A percentile compares a stretch with the other conserved stretches of the same genome.
These are phyloP conservation scores for Bunonema sp. DNA, from an alignment of 2,888 invertebrate genomes.

Conservation along the genomic window DNA sequence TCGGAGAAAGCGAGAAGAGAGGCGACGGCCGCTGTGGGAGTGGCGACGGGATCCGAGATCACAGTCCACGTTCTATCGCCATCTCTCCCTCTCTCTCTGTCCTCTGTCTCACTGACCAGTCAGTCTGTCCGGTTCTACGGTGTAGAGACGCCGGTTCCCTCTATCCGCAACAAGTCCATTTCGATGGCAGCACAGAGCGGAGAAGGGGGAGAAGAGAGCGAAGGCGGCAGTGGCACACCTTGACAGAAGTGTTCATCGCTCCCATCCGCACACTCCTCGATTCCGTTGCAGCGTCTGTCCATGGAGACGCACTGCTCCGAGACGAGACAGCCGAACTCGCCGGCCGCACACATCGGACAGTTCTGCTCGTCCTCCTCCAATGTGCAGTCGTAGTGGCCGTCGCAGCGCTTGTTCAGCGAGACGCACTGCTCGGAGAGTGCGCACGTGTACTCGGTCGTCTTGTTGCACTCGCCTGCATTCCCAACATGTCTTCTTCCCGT, in stretches of 20 bases:
- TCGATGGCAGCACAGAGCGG: too few relatives aligned
- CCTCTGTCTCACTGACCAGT: too few relatives aligned
- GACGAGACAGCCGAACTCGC: slow-evolving; percentile 39
- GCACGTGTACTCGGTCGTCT: slow-evolving; percentile 33
- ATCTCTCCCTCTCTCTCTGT: too few relatives aligned
- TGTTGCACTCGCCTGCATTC: too few relatives aligned
- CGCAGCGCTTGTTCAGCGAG: slow-evolving; percentile 25
- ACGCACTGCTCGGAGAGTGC: slow-evolving; percentile 35
- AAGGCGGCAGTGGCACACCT: slow-evolving; percentile 9
- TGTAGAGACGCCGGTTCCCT: too few relatives aligned
- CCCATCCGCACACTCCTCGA: slow-evolving; percentile 38
- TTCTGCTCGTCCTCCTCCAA: slow-evolving; percentile 44
- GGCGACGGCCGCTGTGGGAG: too few relatives aligned
- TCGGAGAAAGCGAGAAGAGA: too few relatives aligned
- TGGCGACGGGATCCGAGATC: too few relatives aligned
- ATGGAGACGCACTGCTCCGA: slow-evolving; percentile 40
- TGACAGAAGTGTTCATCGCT: slow-evolving; percentile 40
- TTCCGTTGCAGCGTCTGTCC: slow-evolving; percentile 32
- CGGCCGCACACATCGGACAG: slow-evolving; percentile 37
- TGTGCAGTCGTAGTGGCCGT: slow-evolving; percentile 39
- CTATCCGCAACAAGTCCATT: too few relatives aligned
- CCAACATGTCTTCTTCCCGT: too few relatives aligned
- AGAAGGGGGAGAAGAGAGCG: background rate
- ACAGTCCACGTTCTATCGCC: too few relatives aligned
- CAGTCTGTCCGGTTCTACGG: too few relatives aligned